phyloP scores from a whole-genome alignment of 37 sponge, comb jelly and placozoan genomes.

The Chondrilla cf. caribensis region DNA sequence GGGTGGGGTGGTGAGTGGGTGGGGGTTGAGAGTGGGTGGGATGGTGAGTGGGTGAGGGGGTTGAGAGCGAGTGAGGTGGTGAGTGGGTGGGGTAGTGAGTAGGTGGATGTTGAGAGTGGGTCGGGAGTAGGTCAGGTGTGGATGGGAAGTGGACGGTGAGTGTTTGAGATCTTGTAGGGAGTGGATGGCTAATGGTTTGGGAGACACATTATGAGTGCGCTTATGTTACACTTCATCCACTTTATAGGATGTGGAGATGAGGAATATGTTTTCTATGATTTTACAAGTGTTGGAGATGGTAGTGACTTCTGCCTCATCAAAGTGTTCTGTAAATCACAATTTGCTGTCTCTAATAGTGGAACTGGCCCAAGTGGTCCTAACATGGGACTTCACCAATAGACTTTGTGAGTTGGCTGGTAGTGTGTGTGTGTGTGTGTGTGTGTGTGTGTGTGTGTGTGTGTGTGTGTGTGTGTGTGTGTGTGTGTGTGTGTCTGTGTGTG shows the following conservation, averaged over 20 bases:
- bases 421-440: not conserved
- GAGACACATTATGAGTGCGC: no score
- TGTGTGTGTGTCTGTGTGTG: not conserved
- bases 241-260: conserved; percentile 3
- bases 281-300: not conserved
- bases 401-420: not conserved
- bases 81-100: no score
- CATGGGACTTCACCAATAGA: conserved; percentile 56
- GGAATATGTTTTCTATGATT: not conserved
- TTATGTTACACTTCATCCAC: no score
- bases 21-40: no score
- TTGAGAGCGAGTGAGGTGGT: no score
- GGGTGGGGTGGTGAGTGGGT: not conserved
- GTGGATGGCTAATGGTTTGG: no score
- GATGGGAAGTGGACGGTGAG: no score
- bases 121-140: no score
- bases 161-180: no score
- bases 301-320: not conserved
- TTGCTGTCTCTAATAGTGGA: conserved; percentile 41
- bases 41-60: no score
- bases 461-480: not conserved
- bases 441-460: no score
- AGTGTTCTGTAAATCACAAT: not conserved
- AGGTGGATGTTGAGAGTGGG: no score
- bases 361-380: conserved; percentile 46